Evolutionary conservation across 2,797 vertebrate genomes (phyloP).

Genomic region (Aselliscus stoliczkanus): DNA sequence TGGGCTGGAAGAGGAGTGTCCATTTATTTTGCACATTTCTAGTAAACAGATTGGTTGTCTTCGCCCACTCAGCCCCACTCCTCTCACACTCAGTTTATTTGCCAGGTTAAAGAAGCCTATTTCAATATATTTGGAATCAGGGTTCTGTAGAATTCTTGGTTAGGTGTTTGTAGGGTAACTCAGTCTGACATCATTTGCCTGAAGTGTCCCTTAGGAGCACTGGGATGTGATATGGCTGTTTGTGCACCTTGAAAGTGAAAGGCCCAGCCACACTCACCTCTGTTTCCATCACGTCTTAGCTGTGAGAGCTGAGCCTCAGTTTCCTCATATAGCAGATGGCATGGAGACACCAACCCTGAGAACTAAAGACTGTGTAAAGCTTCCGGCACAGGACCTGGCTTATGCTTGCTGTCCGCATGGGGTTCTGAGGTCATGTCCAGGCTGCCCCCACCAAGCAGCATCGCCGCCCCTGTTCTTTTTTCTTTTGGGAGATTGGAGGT

Average conservation of each 20-base stretch:
- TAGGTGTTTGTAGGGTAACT: neutral
- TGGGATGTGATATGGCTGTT: too few relatives aligned
- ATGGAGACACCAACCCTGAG: neutral
- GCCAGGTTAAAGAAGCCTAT: too few relatives aligned
- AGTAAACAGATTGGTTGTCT: neutral
- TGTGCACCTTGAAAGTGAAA: neutral
- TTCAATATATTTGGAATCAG: neutral
- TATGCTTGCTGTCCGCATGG: fast-evolving
- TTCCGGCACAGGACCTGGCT: neutral
- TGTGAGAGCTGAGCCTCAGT: neutral
- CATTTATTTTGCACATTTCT: neutral
- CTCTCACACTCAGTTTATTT: neutral
- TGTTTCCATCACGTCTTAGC: neutral
- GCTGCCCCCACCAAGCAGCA: neutral
- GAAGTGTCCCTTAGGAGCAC: neutral
- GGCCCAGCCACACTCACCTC: neutral
- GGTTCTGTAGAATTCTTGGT: neutral
- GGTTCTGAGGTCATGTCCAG: neutral
- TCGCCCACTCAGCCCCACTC: too few relatives aligned
- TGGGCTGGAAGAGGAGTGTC: neutral
- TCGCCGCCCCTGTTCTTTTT: fast-evolving
- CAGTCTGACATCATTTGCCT: neutral
- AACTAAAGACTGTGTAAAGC: neutral
- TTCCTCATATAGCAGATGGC: neutral
- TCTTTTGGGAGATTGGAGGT: neutral